Evolutionary conservation across 1,140 invertebrate species (phyloP), one percentile per base, ranked within the genome.

Genomic region (Stegodyphus dumicola): DNA sequence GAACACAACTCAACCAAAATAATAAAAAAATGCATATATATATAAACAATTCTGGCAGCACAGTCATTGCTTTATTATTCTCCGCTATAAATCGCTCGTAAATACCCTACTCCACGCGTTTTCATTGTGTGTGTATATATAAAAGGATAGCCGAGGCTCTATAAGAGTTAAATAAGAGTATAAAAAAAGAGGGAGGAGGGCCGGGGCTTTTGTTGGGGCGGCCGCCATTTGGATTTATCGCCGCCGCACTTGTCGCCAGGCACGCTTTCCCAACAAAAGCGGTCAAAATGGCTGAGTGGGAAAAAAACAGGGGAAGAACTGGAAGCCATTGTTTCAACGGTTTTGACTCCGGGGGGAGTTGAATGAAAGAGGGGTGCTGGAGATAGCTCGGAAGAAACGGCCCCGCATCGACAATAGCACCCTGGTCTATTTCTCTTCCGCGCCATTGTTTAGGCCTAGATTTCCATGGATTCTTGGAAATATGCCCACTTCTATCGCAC

Each of bases 41-140:
- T 54, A 49, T 65, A 69, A 79, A 79, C 77, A 79, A 79, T 70
- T 48, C 77, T 54, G 66, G n/a, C 2, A 9, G 11, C 48, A 53
- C 77, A 79, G 66, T 53, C 69, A 73, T 71, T 65, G 67, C 78
- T 81, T 73, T 81, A 81, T 81, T 81, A 81, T 81, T 81, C 78
- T 33, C 17, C n/a, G 11, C 70, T 81, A 81, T 81, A 81, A 81
- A 81, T 81, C 69, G 70, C 69, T 60, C 78, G 66, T 79, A 79
- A 79, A 79, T 79, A 79, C 66, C 60, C 77, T 17, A 13, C 77
- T 79, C 66, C 33, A 54, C 17, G 15, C 66, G 66, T 69, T 76
- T 70, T 70, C 77, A 70, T 79, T 69, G 60, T 69, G 77, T 18
- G 48, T 13, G 76, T 53, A 67, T 77, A 66, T 77, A 77, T 77